A percentile compares a stretch with the other conserved stretches of the same genome.
Evolutionary conservation across 2,888 invertebrate genomes (phyloP).

Genomic region (Cylindroiulus punctatus): DNA sequence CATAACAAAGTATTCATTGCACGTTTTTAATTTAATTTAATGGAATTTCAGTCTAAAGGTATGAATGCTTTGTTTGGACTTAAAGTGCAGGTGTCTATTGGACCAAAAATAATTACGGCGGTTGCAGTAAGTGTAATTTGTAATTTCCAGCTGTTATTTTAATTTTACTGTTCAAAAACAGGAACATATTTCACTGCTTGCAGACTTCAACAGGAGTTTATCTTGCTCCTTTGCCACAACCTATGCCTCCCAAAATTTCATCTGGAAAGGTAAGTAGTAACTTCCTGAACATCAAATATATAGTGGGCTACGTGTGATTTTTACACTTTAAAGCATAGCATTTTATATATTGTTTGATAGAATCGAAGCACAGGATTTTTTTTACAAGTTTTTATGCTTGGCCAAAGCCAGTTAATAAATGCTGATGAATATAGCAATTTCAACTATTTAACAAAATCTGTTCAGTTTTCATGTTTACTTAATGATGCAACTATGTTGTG

Average conservation of each 20-base stretch:
- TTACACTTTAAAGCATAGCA: too few relatives aligned
- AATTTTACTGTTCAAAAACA: not conserved
- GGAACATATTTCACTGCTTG: conserved; percentile 31
- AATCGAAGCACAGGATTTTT: too few relatives aligned
- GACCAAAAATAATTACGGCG: conserved; percentile 87
- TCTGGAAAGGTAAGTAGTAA: conserved; percentile 64
- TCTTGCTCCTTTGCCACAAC: conserved; percentile 80
- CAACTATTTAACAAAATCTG: too few relatives aligned
- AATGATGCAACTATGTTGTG: not conserved
- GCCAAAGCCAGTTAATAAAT: too few relatives aligned
- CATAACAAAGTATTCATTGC: not conserved
- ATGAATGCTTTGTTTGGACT: conserved; percentile 95
- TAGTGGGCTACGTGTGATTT: too few relatives aligned
- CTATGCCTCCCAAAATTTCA: conserved; percentile 75
- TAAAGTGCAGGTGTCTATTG: conserved; percentile 80
- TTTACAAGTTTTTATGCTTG: too few relatives aligned
- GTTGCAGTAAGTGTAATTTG: conserved; percentile 72
- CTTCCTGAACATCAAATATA: not conserved
- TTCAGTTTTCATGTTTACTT: not conserved
- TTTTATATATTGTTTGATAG: too few relatives aligned
- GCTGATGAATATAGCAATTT: too few relatives aligned
- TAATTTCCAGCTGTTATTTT: not conserved
- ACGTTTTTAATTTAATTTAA: not conserved
- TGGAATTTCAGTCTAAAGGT: conserved; percentile 75
- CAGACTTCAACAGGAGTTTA: conserved; percentile 83